Conservation (phyloP, 2,797 vertebrate genomes). For the Coracias cyanogaster region DNA sequence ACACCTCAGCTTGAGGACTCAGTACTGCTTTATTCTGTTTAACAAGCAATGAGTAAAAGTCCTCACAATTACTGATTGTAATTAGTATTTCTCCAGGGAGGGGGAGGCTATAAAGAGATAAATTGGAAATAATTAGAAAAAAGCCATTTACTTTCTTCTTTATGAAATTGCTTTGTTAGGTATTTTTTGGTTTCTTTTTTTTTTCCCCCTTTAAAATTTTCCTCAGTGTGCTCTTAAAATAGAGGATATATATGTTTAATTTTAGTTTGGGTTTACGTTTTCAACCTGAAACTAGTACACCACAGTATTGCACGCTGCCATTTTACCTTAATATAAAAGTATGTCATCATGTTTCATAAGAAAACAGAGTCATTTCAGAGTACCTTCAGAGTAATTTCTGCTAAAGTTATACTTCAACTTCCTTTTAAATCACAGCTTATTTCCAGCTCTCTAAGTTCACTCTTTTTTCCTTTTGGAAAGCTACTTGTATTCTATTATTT, state of each 20-base stretch:
- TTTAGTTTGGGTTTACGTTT: conserved; percentile 12
- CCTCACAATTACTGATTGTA: conserved; percentile 19
- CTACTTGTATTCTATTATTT: background rate
- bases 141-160: conserved; percentile 11
- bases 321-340: conserved; percentile 14
- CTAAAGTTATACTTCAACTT: background rate
- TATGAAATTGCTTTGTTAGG: background rate
- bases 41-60: conserved; percentile 36
- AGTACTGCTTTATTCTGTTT: conserved; percentile 16
- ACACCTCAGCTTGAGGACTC: background rate
- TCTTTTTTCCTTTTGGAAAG: background rate
- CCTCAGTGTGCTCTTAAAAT: background rate
- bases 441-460: conserved; percentile 5
- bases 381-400: background rate
- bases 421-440: conserved; percentile 36
- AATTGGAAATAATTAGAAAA: conserved; percentile 29
- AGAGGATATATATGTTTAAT: conserved; percentile 4
- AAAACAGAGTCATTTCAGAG: background rate
- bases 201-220: background rate
- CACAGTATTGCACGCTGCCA: background rate
- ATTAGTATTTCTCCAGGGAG: background rate
- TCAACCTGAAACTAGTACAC: background rate
- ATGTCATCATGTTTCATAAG: background rate
- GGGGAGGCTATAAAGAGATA: conserved; percentile 28
- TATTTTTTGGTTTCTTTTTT: background rate